Evolutionary conservation across 2,888 invertebrate species (phyloP), one percentile per base, ranked within the genome.

Genomic region (Platerodrilus igneus): DNA sequence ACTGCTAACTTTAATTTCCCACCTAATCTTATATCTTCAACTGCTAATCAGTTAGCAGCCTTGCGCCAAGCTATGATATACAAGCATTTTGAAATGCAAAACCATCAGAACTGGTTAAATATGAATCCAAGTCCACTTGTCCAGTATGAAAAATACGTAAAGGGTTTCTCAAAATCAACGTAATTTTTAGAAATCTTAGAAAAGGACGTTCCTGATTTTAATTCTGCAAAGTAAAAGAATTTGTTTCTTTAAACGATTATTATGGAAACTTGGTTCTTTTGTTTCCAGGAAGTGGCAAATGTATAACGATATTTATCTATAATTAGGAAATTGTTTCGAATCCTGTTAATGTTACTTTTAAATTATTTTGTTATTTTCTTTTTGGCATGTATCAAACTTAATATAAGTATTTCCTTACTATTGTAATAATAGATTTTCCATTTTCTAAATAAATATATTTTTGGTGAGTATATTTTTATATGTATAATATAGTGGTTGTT

Each of bases 81-180:
- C 36, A 65, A 67, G 28, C 65, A 66, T 13, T 53, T 68, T 44
- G 68, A 67, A 47, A 52, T 67, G 52, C 67, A 67, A 32, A 63
- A 65, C 33, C 50, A 63, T 28, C 64, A 67, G 42, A 66, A 62
- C 34, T 67, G 67, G 68, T 48, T 66, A 37, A 61, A 53, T 29
- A 60, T 56, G 51, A 56, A 55, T 41, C 52, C 50, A 13, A 58
- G 57, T 21, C 60, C 65, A 8, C 31, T 65, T 47, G 44, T 63
- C 44, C 66, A 67, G 47, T 68, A 63, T 52, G 67, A 68, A 46
- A 68, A 66, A 45, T 68, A 65, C 44, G 47, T 68, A 48, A 63
- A 67, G 46, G 66, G 58, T 45, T 50, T 67, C 59, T 55, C 47
- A 37, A 46, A 41, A 27, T 52, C 54, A 18, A 47, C 52, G 40